Evolutionary conservation across 2,888 invertebrate genomes (phyloP), one percentile per base, ranked within the genome.

Genomic region (Spatulosminthurus flaviceps): DNA sequence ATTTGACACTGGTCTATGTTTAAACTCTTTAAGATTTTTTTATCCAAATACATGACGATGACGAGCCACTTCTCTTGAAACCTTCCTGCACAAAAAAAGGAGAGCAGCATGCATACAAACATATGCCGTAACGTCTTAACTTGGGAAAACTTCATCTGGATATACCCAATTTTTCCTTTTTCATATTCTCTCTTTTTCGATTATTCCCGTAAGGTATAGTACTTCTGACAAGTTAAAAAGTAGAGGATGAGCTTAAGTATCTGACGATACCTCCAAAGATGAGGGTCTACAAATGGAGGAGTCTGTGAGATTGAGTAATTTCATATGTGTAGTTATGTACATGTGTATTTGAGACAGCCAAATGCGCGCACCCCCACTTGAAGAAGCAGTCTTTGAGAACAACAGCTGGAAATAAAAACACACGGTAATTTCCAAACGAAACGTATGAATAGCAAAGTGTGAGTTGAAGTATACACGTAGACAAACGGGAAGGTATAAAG

Each of bases 371-470:
- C 81, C 81, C 80, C 81, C 80, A 79, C 79, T 72, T 71, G 78
- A 72, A 81, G 73, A 42, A 51, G 51, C 16, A 51, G 19, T 60
- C 61, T 77, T 43, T 70, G 73, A 77, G 80, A 82, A 82, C 82
- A 82, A 81, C 82, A 82, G 82, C 82, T 82, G 82, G 81, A 76
- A 80, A 79, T 77, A 79, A 82, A 82, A 81, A 81, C 79, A 78
- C 81, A 77, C 79, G 90, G 91, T 80, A 87, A 90, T 29, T 88
- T 51, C 51, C n/a, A 51, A 51, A 89, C 0, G 89, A 89, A 81
- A 79, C 41, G 16, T 83, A 81, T 70, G 60, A 60, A 21, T 13
- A 72, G 72, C 26, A 72, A 72, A 43, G 72, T 75, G 75, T 74
- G 61, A 51, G 29, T 21, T 26, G 26, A 9, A 67, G 13, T 19